Evolutionary conservation across 2,797 vertebrate species (phyloP).

Genomic region (Pseudochaenichthys georgianus): DNA sequence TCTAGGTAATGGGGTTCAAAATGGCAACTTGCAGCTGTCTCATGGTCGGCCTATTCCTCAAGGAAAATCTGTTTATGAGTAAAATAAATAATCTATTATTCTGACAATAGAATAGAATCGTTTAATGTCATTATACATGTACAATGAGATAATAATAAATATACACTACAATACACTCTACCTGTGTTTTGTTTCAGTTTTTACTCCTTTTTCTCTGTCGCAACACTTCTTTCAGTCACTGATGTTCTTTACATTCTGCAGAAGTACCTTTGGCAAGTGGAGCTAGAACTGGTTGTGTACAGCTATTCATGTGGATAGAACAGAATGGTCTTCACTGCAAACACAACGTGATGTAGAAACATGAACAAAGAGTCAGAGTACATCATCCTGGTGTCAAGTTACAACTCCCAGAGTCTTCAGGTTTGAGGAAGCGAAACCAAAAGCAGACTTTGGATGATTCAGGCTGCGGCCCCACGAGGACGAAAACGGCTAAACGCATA

Average conservation of each 20-base stretch:
- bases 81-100: neutral
- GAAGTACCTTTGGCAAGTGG: neutral
- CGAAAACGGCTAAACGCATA: no score
- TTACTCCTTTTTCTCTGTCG: neutral
- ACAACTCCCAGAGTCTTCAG: neutral
- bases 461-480: no score
- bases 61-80: neutral
- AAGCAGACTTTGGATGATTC: neutral
- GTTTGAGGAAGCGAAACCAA: neutral
- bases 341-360: neutral
- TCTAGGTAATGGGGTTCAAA: conserved; percentile 12
- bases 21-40: conserved; percentile 11
- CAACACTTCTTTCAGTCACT: neutral
- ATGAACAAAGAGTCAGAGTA: neutral
- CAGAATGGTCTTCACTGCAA: neutral
- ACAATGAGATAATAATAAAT: no score
- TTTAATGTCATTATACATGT: no score
- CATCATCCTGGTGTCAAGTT: neutral
- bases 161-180: no score
- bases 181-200: neutral
- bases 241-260: conserved; percentile 1
- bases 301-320: conserved; percentile 6
- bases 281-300: neutral
- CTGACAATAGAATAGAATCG: neutral
- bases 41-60: neutral